These are phyloP conservation scores for Okapia johnstoni DNA, from an alignment of 2,113 vertebrate species.

Conservation along the genomic window DNA sequence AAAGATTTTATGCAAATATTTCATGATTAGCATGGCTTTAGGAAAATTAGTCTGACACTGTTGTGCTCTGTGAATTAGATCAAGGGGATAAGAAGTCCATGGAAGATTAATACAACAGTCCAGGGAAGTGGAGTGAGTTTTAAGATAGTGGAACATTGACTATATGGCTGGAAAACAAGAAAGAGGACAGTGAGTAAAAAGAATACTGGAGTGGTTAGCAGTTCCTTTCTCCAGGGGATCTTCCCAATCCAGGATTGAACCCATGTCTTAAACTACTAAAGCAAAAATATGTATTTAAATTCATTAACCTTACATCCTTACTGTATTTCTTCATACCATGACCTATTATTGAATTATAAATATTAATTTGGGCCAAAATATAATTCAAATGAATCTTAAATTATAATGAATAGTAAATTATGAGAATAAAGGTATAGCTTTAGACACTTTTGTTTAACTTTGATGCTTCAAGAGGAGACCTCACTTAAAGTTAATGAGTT, in stretches of 20 bases:
- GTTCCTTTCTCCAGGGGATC: neutral
- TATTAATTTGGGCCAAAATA: neutral
- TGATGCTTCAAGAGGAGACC: neutral
- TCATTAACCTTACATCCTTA: neutral
- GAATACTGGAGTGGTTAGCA: neutral
- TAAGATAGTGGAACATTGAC: neutral
- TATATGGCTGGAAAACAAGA: neutral
- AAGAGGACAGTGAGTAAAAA: neutral
- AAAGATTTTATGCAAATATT: slow-evolving; percentile 50
- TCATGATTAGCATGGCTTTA: slow-evolving; percentile 24
- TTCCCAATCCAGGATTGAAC: neutral
- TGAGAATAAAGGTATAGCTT: neutral
- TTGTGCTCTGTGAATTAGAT: neutral
- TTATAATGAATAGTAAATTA: neutral
- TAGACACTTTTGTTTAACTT: neutral
- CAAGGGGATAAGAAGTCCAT: neutral
- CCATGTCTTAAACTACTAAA: neutral
- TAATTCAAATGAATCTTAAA: neutral
- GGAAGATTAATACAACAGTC: neutral
- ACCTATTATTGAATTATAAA: neutral
- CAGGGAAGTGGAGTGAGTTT: neutral
- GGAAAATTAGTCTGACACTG: slow-evolving; percentile 35
- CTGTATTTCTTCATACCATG: neutral
- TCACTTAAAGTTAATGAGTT: neutral
- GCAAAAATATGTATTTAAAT: neutral